Conservation (phyloP, 2,797 vertebrate genomes). For the Paedocypris micromegethes region DNA sequence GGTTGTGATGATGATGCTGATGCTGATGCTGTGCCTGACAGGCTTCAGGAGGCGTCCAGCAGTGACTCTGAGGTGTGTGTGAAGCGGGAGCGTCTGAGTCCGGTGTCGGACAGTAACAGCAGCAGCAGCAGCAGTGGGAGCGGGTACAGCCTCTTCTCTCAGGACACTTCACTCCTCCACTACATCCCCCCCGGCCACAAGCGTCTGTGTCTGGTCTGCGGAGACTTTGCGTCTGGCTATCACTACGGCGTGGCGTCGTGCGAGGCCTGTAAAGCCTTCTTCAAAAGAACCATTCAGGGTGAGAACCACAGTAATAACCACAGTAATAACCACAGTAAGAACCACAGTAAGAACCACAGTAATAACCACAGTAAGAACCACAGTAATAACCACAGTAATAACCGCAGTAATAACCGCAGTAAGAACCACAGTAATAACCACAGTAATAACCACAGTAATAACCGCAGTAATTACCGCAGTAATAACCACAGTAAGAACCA, state of each 20-base stretch:
- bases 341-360: too few relatives aligned
- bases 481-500: too few relatives aligned
- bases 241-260: slow-evolving; percentile 71
- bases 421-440: too few relatives aligned
- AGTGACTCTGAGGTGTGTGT: slow-evolving; percentile 13
- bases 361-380: too few relatives aligned
- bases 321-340: too few relatives aligned
- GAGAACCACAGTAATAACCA: background rate
- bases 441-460: too few relatives aligned
- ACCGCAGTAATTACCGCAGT: too few relatives aligned
- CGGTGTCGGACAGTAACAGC: slow-evolving; percentile 49
- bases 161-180: slow-evolving; percentile 48
- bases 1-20: too few relatives aligned
- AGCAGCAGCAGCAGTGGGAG: slow-evolving; percentile 56
- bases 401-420: too few relatives aligned
- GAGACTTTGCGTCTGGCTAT: slow-evolving; percentile 69
- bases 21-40: too few relatives aligned
- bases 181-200: slow-evolving; percentile 55
- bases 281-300: slow-evolving; percentile 77
- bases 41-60: too few relatives aligned
- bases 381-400: too few relatives aligned
- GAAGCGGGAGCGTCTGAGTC: slow-evolving; percentile 54
- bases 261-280: slow-evolving; percentile 75
- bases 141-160: slow-evolving; percentile 55
- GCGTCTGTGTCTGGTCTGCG: slow-evolving; percentile 70